phyloP scores from a whole-genome alignment of 1,140 invertebrate species.

The Potamilus streckersoni region DNA sequence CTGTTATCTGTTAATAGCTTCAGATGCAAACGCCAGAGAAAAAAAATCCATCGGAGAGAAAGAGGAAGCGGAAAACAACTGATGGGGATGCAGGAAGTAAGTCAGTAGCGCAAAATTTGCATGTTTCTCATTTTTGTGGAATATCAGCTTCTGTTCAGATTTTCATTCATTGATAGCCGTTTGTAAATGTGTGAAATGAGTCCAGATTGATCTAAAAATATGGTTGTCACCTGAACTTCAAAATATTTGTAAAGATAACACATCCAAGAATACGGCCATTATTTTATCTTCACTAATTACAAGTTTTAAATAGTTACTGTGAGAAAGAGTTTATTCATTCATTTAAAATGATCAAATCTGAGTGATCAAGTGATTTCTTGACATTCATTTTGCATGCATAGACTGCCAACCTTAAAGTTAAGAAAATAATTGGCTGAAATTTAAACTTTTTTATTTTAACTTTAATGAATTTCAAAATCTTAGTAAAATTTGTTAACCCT shows the following conservation, averaged over 20 bases:
- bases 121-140: not conserved
- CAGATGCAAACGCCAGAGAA: slow-evolving; percentile 66
- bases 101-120: slow-evolving; percentile 5
- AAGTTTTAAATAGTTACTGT: too few relatives aligned
- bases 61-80: slow-evolving; percentile 64
- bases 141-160: not conserved
- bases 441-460: too few relatives aligned
- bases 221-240: not conserved
- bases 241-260: not conserved
- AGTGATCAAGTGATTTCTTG: too few relatives aligned
- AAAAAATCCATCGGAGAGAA: slow-evolving; percentile 60
- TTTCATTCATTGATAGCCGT: not conserved
- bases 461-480: too few relatives aligned
- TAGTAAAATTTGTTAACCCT: too few relatives aligned
- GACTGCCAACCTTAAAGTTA: too few relatives aligned
- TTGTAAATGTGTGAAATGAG: not conserved
- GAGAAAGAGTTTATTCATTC: too few relatives aligned
- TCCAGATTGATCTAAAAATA: not conserved
- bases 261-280: not conserved
- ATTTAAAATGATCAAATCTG: too few relatives aligned
- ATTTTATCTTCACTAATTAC: not conserved
- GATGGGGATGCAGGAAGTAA: slow-evolving; percentile 38
- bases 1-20: slow-evolving; percentile 1
- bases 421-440: too few relatives aligned
- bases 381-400: too few relatives aligned